Conservation (phyloP, 2,888 invertebrate species). For the Tineola bisselliella region DNA sequence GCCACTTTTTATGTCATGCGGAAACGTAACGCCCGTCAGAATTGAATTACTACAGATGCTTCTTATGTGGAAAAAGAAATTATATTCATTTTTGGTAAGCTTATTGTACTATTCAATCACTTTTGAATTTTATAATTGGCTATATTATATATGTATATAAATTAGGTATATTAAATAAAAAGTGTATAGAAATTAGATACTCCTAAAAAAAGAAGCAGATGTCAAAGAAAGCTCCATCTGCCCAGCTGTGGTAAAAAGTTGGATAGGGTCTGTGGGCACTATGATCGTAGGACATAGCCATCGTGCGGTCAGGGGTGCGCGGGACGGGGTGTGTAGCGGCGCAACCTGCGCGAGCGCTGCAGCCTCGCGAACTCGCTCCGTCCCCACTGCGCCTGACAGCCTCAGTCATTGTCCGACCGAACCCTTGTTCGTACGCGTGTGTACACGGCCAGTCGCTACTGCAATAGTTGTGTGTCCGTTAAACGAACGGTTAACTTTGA, state of each 20-base stretch:
- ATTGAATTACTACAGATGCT: neutral
- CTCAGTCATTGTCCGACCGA: constrained; percentile 63
- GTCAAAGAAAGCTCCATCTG: constrained; percentile 9
- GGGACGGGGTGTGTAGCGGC: constrained; percentile 24
- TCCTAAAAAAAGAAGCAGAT: neutral
- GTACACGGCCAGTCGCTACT: constrained; percentile 49
- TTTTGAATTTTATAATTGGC: neutral
- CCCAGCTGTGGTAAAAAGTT: constrained; percentile 39
- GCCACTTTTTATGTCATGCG: constrained; percentile 12
- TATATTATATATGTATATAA: too few species aligned
- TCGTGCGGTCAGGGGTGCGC: constrained; percentile 19
- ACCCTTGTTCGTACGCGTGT: constrained; percentile 50
- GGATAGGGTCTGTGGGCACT: constrained; percentile 22
- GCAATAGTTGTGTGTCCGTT: constrained; percentile 52
- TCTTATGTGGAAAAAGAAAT: neutral
- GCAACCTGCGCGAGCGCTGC: constrained; percentile 39
- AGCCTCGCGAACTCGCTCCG: constrained; percentile 23
- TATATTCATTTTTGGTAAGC: neutral
- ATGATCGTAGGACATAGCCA: neutral
- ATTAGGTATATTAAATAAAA: too few species aligned
- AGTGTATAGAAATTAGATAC: neutral
- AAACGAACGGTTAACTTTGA: constrained; percentile 49
- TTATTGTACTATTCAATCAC: neutral
- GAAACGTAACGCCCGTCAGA: constrained; percentile 1
- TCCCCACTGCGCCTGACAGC: constrained; percentile 35